Evolutionary conservation across 2,888 invertebrate species (phyloP).

Genomic region (Fragum fragum): DNA sequence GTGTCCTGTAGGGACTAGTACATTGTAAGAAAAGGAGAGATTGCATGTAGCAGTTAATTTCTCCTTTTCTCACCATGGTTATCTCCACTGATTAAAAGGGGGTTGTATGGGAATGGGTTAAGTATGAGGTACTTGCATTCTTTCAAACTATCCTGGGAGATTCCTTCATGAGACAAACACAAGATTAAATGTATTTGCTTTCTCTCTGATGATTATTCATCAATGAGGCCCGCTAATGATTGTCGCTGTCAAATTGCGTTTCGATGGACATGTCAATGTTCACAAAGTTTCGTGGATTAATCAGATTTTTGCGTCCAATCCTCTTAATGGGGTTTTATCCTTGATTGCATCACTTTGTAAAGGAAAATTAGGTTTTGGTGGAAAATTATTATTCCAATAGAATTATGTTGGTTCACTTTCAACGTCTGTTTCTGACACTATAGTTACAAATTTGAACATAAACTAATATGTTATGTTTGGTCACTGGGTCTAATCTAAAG

Average conservation of each 20-base stretch:
- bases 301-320: slow-evolving; percentile 64
- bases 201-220: slow-evolving; percentile 49
- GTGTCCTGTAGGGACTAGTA: too few relatives aligned
- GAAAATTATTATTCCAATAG: background rate
- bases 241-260: slow-evolving; percentile 64
- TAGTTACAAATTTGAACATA: too few relatives aligned
- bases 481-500: too few relatives aligned
- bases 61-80: too few relatives aligned
- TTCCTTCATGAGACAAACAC: background rate
- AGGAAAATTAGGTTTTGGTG: slow-evolving; percentile 33
- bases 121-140: too few relatives aligned
- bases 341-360: slow-evolving; percentile 47
- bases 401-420: too few relatives aligned
- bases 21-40: too few relatives aligned
- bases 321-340: slow-evolving; percentile 60
- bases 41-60: too few relatives aligned
- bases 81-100: too few relatives aligned
- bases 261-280: slow-evolving; percentile 63
- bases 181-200: slow-evolving; percentile 30
- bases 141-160: background rate
- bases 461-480: too few relatives aligned
- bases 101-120: too few relatives aligned
- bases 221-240: slow-evolving; percentile 52
- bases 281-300: slow-evolving; percentile 57
- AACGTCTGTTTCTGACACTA: too few relatives aligned